Base-by-base conservation (phyloP, 1,140 invertebrate species). In the Ericerus pela region DNA sequence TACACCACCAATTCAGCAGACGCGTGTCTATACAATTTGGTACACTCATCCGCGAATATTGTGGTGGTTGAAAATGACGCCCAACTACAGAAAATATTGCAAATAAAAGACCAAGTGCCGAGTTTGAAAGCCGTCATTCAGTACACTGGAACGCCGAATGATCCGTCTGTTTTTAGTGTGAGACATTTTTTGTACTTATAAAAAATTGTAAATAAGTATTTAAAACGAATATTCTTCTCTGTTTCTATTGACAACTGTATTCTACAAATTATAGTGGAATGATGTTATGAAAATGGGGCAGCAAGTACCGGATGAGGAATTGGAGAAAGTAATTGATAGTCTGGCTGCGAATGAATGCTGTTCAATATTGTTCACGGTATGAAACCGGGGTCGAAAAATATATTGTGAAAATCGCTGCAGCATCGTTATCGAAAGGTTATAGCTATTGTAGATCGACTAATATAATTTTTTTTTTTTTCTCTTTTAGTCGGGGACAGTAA, bases 1-100 rank as follows among this genome's bases (percentile, higher is more conserved):
- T 95, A 96, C 68, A 88, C 89, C 14, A 95, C 90, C 33, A 95
- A 95, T 70, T 82, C 81, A 16, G 67, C 86, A 0, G 88, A 93
- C 55, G 84, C 89, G 0, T 90, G 87, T 65, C 73, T 77, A 57
- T 82, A 88, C 68, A 85, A 87, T 60, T 74, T 87, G 5, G 69
- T 77, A 47, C 78, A 79, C 56, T 84, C 84, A 52, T 69, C 75
- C 58, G 81, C 87, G 4, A 88, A 93, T 70, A 88, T 96, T 60
- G 80, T 87, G 56, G 80, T 90, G 1, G 87, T 94, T 0, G 88
- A 95, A 67, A 88, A 95, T 72, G 75, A 82, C 54, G 82, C 83
- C 62, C 89, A 93, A 67, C 73, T 94, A 62, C 78, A 88, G 41
- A 94, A 95, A 70, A 81, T 95, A 61, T 67, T 88, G 8, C 66